Conservation (phyloP, 2,113 vertebrate species). For the Tricholaema leucomelas region DNA sequence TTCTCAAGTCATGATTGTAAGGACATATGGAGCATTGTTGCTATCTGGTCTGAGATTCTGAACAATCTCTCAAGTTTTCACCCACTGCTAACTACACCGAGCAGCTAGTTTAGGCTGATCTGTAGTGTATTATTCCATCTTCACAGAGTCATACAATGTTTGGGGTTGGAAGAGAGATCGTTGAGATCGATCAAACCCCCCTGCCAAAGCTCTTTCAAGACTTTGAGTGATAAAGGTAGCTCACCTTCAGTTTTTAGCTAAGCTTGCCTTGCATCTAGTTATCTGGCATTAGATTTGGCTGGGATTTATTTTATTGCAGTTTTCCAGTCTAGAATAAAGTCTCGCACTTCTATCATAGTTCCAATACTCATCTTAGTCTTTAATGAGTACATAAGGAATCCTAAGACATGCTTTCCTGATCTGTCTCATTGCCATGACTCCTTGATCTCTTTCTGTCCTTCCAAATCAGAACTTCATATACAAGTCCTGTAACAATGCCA, state of each 20-base stretch:
- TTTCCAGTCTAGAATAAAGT: neutral
- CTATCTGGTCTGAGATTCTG: neutral
- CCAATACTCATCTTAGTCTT: neutral
- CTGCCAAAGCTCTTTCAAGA: neutral
- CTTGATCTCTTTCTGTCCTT: neutral
- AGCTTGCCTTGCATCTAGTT: neutral
- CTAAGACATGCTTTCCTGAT: neutral
- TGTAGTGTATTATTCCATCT: neutral
- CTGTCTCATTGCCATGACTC: neutral
- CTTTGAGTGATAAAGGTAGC: neutral
- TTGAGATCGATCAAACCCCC: no score
- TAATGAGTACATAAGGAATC: neutral
- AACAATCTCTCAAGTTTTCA: neutral
- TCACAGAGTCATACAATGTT: neutral
- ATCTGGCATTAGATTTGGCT: neutral
- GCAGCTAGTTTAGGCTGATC: neutral
- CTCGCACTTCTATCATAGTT: neutral
- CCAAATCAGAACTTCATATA: neutral
- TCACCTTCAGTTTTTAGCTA: neutral
- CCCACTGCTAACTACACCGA: neutral
- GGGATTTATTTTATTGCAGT: neutral
- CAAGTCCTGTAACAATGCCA: neutral
- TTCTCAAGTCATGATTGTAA: neutral
- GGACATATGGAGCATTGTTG: neutral
- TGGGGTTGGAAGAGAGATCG: no score